Percentiles rank a stretch among this genome's conserved stretches.
Evolutionary conservation across 2,888 invertebrate species (phyloP).

Genomic region (Cheilosia vernalis): DNA sequence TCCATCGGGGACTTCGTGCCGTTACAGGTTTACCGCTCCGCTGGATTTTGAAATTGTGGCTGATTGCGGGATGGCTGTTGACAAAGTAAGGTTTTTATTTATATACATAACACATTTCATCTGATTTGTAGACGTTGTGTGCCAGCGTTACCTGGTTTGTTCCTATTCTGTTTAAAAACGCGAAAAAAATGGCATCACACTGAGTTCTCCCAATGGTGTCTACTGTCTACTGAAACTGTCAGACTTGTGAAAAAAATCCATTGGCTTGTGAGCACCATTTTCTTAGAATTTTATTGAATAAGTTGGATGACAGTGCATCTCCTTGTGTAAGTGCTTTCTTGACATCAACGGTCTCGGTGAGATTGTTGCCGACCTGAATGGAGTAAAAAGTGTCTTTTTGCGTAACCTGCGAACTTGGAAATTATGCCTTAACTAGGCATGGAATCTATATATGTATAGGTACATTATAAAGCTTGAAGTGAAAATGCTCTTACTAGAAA

Average conservation of each 20-base stretch:
- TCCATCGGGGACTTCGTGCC: conserved; percentile 79
- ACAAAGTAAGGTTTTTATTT: conserved; percentile 77
- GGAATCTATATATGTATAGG: too few species aligned
- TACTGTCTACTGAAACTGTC: too few species aligned
- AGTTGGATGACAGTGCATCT: too few species aligned
- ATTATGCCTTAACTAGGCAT: too few species aligned
- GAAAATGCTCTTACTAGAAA: too few species aligned
- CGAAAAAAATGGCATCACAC: background rate
- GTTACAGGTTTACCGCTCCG: conserved; percentile 80
- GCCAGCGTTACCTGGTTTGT: background rate
- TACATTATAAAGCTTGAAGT: too few species aligned
- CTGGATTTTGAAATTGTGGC: conserved; percentile 77
- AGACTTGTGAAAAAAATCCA: background rate
- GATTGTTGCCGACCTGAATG: too few species aligned
- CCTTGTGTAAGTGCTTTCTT: too few species aligned
- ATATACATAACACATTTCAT: background rate
- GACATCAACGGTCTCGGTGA: too few species aligned
- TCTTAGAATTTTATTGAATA: background rate
- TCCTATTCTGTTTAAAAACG: background rate
- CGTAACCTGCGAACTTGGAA: too few species aligned
- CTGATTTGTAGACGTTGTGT: background rate
- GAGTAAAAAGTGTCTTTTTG: too few species aligned
- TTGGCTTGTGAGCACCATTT: background rate
- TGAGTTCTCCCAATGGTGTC: background rate
- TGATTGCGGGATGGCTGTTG: conserved; percentile 78